A percentile compares a stretch with the other conserved stretches of the same genome.
Conservation (phyloP, 2,113 vertebrate species). For the Polypterus bichir region DNA sequence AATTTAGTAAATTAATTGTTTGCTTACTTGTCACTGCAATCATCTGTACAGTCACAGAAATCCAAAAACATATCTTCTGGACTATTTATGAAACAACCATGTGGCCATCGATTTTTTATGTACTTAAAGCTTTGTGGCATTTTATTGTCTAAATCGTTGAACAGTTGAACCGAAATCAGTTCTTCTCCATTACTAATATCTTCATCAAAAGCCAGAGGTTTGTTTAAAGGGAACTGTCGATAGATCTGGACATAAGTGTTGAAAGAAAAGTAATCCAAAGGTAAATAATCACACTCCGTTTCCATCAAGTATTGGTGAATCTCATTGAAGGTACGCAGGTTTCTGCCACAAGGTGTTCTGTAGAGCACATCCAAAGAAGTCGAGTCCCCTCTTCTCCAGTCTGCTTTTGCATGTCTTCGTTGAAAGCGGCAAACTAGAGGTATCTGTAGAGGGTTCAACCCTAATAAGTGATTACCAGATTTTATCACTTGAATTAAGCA, state of each 20-base stretch:
- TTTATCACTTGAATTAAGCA: constrained; percentile 48
- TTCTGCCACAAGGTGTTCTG: constrained; percentile 72
- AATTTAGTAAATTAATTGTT: constrained; percentile 9
- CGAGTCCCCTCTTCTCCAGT: constrained; percentile 29
- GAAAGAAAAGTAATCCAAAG: constrained; percentile 80
- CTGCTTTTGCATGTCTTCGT: constrained; percentile 50
- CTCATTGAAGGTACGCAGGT: constrained; percentile 58
- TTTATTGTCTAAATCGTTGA: constrained; percentile 37
- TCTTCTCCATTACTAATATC: constrained; percentile 77
- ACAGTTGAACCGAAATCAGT: constrained; percentile 64
- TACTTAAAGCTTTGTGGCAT: constrained; percentile 71
- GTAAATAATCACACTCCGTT: constrained; percentile 62
- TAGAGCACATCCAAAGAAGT: constrained; percentile 54
- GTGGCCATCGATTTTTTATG: constrained; percentile 71
- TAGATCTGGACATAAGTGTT: constrained; percentile 56
- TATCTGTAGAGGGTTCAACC: constrained; percentile 68
- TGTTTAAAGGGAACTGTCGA: constrained; percentile 21
- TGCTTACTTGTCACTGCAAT: constrained; percentile 55
- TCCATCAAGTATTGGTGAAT: constrained; percentile 64
- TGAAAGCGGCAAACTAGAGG: constrained; percentile 70
- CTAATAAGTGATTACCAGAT: constrained; percentile 33
- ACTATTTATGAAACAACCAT: constrained; percentile 64
- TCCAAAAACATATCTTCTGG: constrained; percentile 46
- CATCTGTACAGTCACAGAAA: constrained; percentile 76
- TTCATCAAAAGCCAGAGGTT: constrained; percentile 43